These are phyloP conservation scores for Zeus faber DNA, from an alignment of 2,113 vertebrate species.

Conservation along the genomic window DNA sequence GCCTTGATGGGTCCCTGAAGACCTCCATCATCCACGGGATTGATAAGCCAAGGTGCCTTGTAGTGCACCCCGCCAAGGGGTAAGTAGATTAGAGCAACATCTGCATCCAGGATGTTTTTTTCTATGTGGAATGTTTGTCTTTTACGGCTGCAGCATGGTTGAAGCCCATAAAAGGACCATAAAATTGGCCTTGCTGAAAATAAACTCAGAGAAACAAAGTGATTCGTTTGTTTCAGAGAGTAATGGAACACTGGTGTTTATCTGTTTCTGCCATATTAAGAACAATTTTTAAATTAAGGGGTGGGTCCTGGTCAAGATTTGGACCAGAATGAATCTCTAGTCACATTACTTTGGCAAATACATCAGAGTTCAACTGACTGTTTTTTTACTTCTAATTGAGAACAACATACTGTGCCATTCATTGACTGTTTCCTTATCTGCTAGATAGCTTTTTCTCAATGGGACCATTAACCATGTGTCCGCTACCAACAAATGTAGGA, in stretches of 20 bases:
- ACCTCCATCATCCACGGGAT: conserved; percentile 97
- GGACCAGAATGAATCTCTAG: neutral
- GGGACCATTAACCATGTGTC: conserved; percentile 10
- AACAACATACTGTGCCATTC: conserved; percentile 4
- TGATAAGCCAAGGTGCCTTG: conserved; percentile 93
- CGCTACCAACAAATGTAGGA: conserved; percentile 68
- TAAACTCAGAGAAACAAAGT: too few species aligned
- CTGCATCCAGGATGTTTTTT: conserved; percentile 3
- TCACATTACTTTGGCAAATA: neutral
- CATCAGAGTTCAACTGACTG: too few species aligned
- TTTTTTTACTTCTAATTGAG: conserved; percentile 6
- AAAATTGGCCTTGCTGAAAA: too few species aligned
- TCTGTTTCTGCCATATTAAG: too few species aligned
- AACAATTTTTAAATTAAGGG: too few species aligned
- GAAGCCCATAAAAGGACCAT: too few species aligned
- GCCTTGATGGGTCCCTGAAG: conserved; percentile 95
- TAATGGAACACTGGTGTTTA: too few species aligned
- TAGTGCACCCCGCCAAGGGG: conserved; percentile 93
- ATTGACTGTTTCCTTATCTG: conserved; percentile 16
- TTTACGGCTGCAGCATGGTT: too few species aligned
- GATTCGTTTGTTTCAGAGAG: too few species aligned
- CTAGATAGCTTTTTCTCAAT: conserved; percentile 9
- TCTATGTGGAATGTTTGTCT: neutral
- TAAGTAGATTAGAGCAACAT: conserved; percentile 75
- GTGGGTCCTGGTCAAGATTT: too few species aligned